Conservation (phyloP, 2,888 invertebrate species). For the Oxyteleia sp. region DNA sequence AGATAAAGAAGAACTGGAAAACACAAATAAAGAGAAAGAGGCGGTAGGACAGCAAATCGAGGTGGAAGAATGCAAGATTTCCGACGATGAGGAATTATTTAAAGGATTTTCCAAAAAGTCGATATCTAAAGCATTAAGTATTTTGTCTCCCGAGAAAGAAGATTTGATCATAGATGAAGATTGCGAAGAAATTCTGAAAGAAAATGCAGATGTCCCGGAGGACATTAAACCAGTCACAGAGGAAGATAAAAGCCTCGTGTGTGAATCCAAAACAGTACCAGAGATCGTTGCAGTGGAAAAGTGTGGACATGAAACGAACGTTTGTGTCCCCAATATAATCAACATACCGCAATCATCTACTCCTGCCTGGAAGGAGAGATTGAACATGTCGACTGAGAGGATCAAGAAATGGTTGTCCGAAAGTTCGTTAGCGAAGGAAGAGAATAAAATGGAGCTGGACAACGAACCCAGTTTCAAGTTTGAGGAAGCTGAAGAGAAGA, state of each 20-base stretch:
- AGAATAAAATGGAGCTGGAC: conserved; percentile 84
- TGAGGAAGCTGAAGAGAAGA: conserved; percentile 72
- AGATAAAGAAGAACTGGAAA: conserved; percentile 69
- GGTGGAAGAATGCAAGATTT: conserved; percentile 83
- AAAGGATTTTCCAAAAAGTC: conserved; percentile 86
- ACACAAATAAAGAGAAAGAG: conserved; percentile 58
- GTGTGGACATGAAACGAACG: conserved; percentile 46
- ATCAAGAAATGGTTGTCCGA: conserved; percentile 91
- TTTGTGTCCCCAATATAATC: conserved; percentile 76
- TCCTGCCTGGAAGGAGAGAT: conserved; percentile 89
- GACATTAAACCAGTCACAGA: neutral
- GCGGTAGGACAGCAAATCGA: conserved; percentile 32
- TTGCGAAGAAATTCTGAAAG: conserved; percentile 4
- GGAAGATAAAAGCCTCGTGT: neutral
- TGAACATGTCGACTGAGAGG: conserved; percentile 91
- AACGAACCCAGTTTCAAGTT: conserved; percentile 80
- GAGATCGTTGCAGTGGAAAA: conserved; percentile 29
- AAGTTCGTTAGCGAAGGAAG: conserved; percentile 88
- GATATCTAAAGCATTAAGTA: conserved; percentile 82
- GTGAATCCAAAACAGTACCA: conserved; percentile 1
- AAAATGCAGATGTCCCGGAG: neutral
- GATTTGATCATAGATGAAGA: conserved; percentile 73
- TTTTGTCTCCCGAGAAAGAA: conserved; percentile 74
- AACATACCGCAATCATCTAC: conserved; percentile 84
- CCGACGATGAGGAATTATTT: conserved; percentile 88